Evolutionary conservation across 2,113 vertebrate species (phyloP).

Genomic region (Marmota monax): DNA sequence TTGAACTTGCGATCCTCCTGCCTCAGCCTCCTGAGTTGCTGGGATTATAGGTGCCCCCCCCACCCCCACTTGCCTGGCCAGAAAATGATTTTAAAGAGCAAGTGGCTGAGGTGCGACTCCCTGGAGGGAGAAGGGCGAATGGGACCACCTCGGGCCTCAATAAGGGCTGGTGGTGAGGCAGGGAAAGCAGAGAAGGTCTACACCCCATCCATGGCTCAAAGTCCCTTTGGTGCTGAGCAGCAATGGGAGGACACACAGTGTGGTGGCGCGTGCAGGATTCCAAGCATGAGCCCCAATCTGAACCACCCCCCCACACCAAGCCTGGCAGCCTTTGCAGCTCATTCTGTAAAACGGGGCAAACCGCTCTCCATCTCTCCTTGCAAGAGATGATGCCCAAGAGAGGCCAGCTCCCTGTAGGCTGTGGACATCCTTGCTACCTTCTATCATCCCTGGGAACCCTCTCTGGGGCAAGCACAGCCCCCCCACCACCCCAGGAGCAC

Average conservation of each 20-base stretch:
- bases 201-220: fast-evolving
- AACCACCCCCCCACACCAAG: too few species aligned
- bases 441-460: background rate
- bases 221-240: background rate
- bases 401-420: background rate
- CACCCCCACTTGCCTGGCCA: too few species aligned
- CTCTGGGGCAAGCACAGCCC: background rate
- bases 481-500: background rate
- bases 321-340: background rate
- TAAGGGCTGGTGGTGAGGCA: fast-evolving
- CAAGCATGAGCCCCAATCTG: background rate
- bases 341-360: too few species aligned
- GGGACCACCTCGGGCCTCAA: fast-evolving
- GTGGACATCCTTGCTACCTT: background rate
- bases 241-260: fast-evolving
- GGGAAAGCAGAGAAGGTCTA: too few species aligned
- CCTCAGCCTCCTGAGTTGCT: too few species aligned
- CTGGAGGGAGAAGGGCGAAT: background rate
- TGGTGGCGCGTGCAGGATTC: background rate
- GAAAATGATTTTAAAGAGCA: too few species aligned
- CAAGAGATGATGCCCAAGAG: fast-evolving
- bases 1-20: too few species aligned
- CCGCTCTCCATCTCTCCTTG: too few species aligned
- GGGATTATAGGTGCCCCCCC: too few species aligned
- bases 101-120: too few species aligned